Conservation (phyloP, 2,113 vertebrate species). For the Rhinogobius similis region DNA sequence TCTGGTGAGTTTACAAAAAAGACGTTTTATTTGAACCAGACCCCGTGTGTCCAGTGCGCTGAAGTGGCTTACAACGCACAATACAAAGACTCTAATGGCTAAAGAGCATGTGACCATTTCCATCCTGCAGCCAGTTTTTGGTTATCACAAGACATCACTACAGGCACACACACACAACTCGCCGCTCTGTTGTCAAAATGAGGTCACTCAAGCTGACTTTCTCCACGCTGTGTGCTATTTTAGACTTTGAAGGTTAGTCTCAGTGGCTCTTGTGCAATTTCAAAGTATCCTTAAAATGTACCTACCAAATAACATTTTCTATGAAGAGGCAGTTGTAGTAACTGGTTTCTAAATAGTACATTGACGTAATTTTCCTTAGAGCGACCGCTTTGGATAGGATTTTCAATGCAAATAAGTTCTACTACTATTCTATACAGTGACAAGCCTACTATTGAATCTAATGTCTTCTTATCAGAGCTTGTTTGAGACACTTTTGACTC, state of each 20-base stretch:
- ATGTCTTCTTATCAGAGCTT: not conserved
- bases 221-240: not conserved
- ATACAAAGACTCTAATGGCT: slow-evolving; percentile 50
- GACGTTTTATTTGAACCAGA: slow-evolving; percentile 31
- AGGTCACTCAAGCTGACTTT: slow-evolving; percentile 16
- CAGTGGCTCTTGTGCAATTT: not conserved
- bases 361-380: no score
- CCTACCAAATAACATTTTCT: not conserved
- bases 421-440: no score
- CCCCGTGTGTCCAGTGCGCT: not conserved
- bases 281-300: not conserved
- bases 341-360: not conserved
- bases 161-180: slow-evolving; percentile 16
- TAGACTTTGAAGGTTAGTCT: not conserved
- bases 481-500: not conserved
- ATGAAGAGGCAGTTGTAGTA: not conserved
- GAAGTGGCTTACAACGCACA: slow-evolving; percentile 38
- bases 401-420: not conserved
- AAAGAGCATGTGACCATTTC: slow-evolving; percentile 51
- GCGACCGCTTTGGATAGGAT: not conserved
- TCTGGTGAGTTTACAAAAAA: slow-evolving; percentile 4
- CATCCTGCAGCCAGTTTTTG: slow-evolving; percentile 27
- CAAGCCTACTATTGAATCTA: no score
- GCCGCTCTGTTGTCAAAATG: slow-evolving; percentile 34
- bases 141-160: slow-evolving; percentile 41